These are phyloP conservation scores for Reinhardtius hippoglossoides DNA, from an alignment of 2,113 vertebrate genomes.

Conservation along the genomic window DNA sequence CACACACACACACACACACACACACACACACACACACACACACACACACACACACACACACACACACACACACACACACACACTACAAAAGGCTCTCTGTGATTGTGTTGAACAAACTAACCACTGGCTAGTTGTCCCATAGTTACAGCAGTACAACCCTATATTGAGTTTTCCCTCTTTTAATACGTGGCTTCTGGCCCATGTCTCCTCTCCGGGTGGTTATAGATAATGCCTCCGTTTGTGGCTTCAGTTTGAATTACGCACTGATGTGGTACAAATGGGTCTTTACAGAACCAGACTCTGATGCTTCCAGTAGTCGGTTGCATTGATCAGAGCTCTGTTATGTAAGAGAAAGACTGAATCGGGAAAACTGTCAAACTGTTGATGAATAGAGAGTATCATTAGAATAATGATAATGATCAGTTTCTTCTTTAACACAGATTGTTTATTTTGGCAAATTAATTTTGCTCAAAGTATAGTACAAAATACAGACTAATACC, in stretches of 20 bases:
- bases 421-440: too few species aligned
- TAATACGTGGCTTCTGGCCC: neutral
- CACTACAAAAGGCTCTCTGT: conserved; percentile 6
- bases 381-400: neutral
- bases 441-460: too few species aligned
- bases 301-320: neutral
- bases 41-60: conserved; percentile 9
- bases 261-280: conserved; percentile 30
- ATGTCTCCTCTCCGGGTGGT: conserved; percentile 9
- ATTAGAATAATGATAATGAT: neutral
- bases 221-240: conserved; percentile 16
- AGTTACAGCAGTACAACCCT: neutral
- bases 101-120: conserved; percentile 16
- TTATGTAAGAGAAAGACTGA: neutral
- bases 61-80: conserved; percentile 6
- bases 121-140: neutral
- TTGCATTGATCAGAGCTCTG: neutral
- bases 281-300: conserved; percentile 7
- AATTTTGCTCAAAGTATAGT: too few species aligned
- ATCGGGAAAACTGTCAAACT: neutral
- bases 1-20: neutral
- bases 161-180: neutral
- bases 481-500: too few species aligned
- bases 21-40: conserved; percentile 13
- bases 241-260: conserved; percentile 28